Base-by-base conservation (phyloP, 1,140 invertebrate genomes). In the Aphaenogaster floridana region DNA sequence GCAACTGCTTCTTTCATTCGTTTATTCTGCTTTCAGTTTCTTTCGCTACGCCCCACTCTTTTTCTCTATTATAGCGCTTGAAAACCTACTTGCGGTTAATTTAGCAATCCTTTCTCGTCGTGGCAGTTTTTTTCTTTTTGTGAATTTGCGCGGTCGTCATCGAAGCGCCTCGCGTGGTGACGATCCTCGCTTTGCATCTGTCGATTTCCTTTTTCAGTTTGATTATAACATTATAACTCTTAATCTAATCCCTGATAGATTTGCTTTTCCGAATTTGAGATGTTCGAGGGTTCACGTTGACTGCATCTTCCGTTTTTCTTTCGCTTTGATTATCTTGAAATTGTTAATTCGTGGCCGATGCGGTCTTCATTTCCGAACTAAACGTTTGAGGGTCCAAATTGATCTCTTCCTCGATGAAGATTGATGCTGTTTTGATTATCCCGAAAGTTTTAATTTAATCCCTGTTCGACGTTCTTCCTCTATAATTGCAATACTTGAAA, bases 211-310 rank as follows among this genome's bases (percentile, higher is more conserved):
- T 61, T 83, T 21, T 52, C 52, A 39, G 8, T 80, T 83, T 83
- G 80, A 83, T 83, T 83, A 74, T 74, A 42, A 28, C 39, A 17
- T 48, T 59, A 36, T 7, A 59, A 34, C 36, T 74, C 80, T 83
- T 83, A 83, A 81, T 69, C 64, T 83, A 83, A 74, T 83, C 80
- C 63, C 78, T 83, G 69, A 74, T 59, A 83, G 39, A 83, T 61
- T 15, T 72, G 8, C 11, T 45, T 72, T 72, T 15, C 15, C 11
- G 15, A 83, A 74, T 83, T 71, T 39, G 5, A 71, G 66, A 71
- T n/a, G 17, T 57, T 17, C 17, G 34, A 36, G 57, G 48, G 57
- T 39, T 74, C 34, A 59, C 5, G 15, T 21, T 57, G n/a, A n/a
- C n/a, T 15, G 48, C n/a, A 42, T 42, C 15, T 57, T 39, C 17